phyloP scores from a whole-genome alignment of 2,113 vertebrate species.

The Lampris incognitus region DNA sequence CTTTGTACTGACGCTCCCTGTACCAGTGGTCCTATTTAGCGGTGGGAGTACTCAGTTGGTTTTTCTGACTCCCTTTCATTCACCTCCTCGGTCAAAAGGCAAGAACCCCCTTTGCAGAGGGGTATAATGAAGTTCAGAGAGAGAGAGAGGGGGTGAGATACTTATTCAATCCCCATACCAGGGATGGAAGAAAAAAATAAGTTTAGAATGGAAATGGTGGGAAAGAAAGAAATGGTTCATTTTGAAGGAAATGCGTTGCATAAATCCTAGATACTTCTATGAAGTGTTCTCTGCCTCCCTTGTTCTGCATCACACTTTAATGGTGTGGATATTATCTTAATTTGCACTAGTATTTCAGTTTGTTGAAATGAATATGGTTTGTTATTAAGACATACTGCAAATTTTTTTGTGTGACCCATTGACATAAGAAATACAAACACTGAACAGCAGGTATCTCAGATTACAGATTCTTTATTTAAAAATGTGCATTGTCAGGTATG shows the following conservation, averaged over 20 bases:
- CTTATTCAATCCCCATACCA: not conserved
- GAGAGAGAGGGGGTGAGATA: not conserved
- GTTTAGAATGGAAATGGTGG: not conserved
- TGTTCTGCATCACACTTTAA: no score
- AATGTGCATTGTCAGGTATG: no score
- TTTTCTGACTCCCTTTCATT: slow-evolving; percentile 78
- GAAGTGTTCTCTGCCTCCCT: no score
- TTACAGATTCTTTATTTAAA: no score
- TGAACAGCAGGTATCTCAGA: no score
- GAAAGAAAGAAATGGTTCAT: not conserved
- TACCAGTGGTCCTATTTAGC: slow-evolving; percentile 69
- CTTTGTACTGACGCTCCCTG: slow-evolving; percentile 61
- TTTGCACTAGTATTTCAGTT: no score
- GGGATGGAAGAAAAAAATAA: not conserved
- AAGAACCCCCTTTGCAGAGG: slow-evolving; percentile 61
- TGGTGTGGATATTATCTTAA: no score
- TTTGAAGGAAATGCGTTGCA: not conserved
- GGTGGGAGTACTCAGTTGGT: slow-evolving; percentile 59
- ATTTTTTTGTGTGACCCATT: no score
- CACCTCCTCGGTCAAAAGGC: slow-evolving; percentile 80
- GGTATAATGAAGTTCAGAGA: slow-evolving; percentile 53
- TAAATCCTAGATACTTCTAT: no score
- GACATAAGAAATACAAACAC: no score
- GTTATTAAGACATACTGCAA: no score
- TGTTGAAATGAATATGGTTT: no score